Percentiles rank a stretch among this genome's conserved stretches.
These are phyloP conservation scores for Bujurquina vittata DNA, from an alignment of 2,113 vertebrate genomes.

Conservation along the genomic window DNA sequence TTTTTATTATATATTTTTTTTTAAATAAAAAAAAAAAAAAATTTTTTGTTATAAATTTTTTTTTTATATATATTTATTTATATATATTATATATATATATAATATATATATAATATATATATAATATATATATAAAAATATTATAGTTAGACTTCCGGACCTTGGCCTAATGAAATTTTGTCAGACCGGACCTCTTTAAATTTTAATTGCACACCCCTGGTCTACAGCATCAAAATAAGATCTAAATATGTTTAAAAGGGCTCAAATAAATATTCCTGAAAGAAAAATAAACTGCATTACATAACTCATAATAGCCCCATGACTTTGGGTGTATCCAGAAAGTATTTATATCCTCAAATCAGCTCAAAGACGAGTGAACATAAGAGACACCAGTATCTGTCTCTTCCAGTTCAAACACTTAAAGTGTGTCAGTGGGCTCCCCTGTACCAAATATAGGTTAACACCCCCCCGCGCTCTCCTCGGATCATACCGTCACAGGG, in stretches of 20 bases:
- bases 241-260: not conserved
- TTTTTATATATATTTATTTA: too few relatives aligned
- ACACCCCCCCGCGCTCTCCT: constrained; percentile 4
- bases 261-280: not conserved
- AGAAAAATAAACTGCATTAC: not conserved
- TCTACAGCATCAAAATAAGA: not conserved
- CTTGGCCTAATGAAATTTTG: too few relatives aligned
- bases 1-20: too few relatives aligned
- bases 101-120: too few relatives aligned
- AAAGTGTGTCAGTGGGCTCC: constrained; percentile 39
- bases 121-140: too few relatives aligned
- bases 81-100: too few relatives aligned
- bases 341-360: not conserved
- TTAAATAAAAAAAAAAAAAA: too few relatives aligned
- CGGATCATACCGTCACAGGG: constrained; percentile 43
- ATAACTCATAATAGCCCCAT: not conserved
- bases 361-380: not conserved
- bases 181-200: too few relatives aligned
- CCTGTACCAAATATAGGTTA: constrained; percentile 55
- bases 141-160: too few relatives aligned
- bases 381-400: not conserved
- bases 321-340: not conserved
- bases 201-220: too few relatives aligned
- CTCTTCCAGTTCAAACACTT: not conserved
- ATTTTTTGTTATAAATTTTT: too few relatives aligned